phyloP scores from a whole-genome alignment of 2,888 invertebrate species.

The Boloria selene region DNA sequence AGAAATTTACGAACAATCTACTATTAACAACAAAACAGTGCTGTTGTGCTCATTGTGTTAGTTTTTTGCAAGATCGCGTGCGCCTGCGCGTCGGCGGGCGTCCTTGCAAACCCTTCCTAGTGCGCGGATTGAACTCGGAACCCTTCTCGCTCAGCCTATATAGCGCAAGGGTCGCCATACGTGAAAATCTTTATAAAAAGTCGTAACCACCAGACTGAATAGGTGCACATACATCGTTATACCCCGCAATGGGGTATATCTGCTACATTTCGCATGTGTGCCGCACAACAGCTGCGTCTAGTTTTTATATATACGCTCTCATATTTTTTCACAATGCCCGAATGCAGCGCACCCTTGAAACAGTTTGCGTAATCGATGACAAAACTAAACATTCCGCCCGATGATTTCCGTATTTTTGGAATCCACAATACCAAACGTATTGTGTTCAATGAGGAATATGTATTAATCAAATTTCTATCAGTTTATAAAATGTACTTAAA shows the following conservation, averaged over 20 bases:
- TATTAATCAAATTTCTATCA: slow-evolving; percentile 24
- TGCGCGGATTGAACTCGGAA: slow-evolving; percentile 72
- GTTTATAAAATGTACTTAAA: background rate
- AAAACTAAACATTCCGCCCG: slow-evolving; percentile 83
- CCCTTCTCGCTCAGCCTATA: slow-evolving; percentile 69
- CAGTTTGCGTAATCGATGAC: slow-evolving; percentile 83
- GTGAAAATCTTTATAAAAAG: slow-evolving; percentile 51
- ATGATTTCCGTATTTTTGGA: slow-evolving; percentile 81
- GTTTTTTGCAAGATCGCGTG: slow-evolving; percentile 80
- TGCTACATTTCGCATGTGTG: slow-evolving; percentile 81
- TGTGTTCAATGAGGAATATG: slow-evolving; percentile 30
- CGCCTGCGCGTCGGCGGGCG: slow-evolving; percentile 80
- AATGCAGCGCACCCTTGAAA: slow-evolving; percentile 80
- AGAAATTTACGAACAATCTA: slow-evolving; percentile 80
- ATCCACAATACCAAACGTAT: slow-evolving; percentile 49
- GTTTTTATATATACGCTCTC: slow-evolving; percentile 81
- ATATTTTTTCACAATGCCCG: slow-evolving; percentile 79
- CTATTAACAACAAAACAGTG: slow-evolving; percentile 80
- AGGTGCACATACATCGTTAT: slow-evolving; percentile 58
- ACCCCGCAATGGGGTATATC: slow-evolving; percentile 39
- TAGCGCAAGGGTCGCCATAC: slow-evolving; percentile 62
- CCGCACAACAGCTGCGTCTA: slow-evolving; percentile 76
- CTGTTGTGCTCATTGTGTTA: slow-evolving; percentile 73
- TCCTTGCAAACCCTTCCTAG: slow-evolving; percentile 78
- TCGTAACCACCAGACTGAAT: slow-evolving; percentile 45